Evolutionary conservation across 2,797 vertebrate genomes (phyloP).

Genomic region (Lagocephalus sceleratus): DNA sequence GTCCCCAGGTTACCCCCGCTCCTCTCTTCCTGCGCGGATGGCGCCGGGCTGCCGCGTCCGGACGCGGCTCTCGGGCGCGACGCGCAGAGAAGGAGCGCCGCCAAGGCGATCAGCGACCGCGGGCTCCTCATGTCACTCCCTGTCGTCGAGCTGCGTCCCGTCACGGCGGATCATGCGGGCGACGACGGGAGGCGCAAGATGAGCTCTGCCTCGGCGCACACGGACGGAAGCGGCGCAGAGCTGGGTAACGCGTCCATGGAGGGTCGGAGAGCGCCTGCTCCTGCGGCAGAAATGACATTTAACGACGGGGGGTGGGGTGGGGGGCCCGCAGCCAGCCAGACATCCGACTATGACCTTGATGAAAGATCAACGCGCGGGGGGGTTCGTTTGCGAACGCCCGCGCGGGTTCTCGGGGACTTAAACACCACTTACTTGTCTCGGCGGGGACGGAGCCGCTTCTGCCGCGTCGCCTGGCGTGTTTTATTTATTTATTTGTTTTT

Average conservation of each 20-base stretch:
- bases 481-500: no score
- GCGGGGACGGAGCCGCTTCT: background rate
- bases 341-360: conserved; percentile 46
- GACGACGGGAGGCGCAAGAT: conserved; percentile 54
- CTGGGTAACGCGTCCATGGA: conserved; percentile 27
- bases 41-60: conserved; percentile 22
- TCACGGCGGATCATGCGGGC: conserved; percentile 52
- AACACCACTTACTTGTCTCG: background rate
- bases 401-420: background rate
- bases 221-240: conserved; percentile 29
- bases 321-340: background rate
- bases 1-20: conserved; percentile 26
- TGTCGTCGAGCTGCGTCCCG: conserved; percentile 28
- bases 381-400: background rate
- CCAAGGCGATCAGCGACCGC: conserved; percentile 58
- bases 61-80: conserved; percentile 47
- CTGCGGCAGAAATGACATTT: conserved; percentile 49
- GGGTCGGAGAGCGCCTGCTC: conserved; percentile 21
- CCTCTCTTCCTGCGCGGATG: conserved; percentile 33
- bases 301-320: no score
- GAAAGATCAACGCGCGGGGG: conserved; percentile 4
- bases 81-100: conserved; percentile 64
- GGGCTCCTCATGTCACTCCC: conserved; percentile 63
- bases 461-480: conserved; percentile 40
- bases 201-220: conserved; percentile 39